Evolutionary conservation across 2,888 invertebrate species (phyloP).

Genomic region (Bimastos eiseni): DNA sequence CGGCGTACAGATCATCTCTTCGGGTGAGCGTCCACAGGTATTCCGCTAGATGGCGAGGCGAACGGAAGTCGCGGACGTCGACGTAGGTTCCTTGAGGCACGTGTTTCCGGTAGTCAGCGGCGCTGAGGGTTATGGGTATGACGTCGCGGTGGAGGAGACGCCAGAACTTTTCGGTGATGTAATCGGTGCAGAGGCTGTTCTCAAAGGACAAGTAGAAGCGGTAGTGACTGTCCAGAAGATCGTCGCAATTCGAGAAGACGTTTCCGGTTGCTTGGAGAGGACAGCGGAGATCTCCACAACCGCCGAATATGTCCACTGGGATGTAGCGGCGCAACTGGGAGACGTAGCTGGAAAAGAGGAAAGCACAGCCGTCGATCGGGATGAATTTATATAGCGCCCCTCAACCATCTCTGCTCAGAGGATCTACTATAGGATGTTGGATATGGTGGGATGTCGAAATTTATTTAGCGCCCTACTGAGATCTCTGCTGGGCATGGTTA

Average conservation of each 20-base stretch:
- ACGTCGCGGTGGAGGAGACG: slow-evolving; percentile 67
- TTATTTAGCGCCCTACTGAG: too few relatives aligned
- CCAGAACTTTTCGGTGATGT: slow-evolving; percentile 86
- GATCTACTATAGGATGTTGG: too few relatives aligned
- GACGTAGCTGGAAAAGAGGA: background rate
- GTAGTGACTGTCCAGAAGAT: slow-evolving; percentile 64
- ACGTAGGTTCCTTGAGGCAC: slow-evolving; percentile 1
- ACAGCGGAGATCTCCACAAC: background rate
- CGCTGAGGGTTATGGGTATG: background rate
- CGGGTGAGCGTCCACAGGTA: background rate
- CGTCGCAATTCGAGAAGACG: background rate
- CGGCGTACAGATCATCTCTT: background rate
- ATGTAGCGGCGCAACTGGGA: background rate
- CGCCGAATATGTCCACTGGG: background rate
- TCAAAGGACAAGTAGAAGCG: slow-evolving; percentile 83
- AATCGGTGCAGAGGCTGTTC: slow-evolving; percentile 81
- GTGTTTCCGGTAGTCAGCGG: background rate
- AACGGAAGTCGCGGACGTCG: background rate
- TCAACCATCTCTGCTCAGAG: too few relatives aligned
- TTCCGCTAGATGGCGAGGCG: background rate
- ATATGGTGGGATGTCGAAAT: too few relatives aligned
- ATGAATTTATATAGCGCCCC: too few relatives aligned
- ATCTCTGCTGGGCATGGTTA: too few relatives aligned
- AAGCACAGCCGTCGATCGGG: too few relatives aligned
- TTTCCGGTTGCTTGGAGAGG: background rate